Base-by-base conservation (phyloP, 2,797 vertebrate genomes). In the Chelmon rostratus region DNA sequence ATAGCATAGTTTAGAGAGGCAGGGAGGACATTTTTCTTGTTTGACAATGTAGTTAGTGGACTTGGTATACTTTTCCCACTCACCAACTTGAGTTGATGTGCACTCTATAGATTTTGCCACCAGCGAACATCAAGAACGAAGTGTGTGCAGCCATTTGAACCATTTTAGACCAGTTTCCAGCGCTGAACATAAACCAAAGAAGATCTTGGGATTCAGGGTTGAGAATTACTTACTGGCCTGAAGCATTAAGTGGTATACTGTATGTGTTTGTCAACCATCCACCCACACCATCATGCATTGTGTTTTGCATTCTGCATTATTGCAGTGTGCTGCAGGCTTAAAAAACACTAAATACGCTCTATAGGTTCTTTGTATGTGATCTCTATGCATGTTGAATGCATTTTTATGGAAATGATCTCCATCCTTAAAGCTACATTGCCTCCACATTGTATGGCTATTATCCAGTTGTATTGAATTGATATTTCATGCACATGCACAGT, bases 351-450 rank as follows among this genome's bases (percentile, higher is more conserved):
- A 47, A 65, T 16, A 31, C n/a, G 23, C 25, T 25, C 42, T 40
- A 21, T 44, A 50, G 16, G 62, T 50, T n/a, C 40, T 65, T 63
- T 76, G 37, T 53, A 21, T 47, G 37, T 59, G 33, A n/a, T 59
- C 21, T 68, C 37, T 76, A n/a, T 73, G n/a, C 61, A 73, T 81
- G 56, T 62, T 49, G 13, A n/a, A 71, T 74, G n/a, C 15, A 78
- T 76, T 65, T 58, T 68, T 58, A 78, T 85, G 56, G 2, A 50
- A 77, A 86, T 61, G 0, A 57, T 56, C 52, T 46, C 63, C 59
- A 50, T n/a, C 2, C 46, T 46, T 10, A 44, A 67, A 58, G 69
- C 54, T 52, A 40, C 35, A 23, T 37, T 71, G 38, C 33, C 58
- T 68, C 54, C 46, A 8, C n/a, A 47, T 31, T 52, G 7, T 56